phyloP scores from a whole-genome alignment of 2,113 vertebrate genomes.

The Cichladusa arquata region DNA sequence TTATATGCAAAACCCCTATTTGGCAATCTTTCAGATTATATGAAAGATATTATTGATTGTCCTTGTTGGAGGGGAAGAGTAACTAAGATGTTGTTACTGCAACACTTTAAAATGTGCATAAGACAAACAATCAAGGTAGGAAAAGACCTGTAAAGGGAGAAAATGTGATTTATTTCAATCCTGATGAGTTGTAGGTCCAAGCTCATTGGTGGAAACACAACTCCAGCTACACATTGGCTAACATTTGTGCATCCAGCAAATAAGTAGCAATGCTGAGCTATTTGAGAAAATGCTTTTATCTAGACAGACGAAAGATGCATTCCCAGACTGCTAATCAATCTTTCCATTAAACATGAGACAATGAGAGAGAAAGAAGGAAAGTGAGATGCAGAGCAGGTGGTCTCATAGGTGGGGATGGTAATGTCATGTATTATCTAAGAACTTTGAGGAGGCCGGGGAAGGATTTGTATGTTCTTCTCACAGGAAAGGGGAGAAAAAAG shows the following conservation, averaged over 20 bases:
- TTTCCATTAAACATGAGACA: not conserved
- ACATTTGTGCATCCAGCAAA: not conserved
- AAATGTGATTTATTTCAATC: not conserved
- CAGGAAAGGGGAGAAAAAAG: not conserved
- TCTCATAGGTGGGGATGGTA: not conserved
- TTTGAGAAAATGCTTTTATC: not conserved
- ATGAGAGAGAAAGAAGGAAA: not conserved
- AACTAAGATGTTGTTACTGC: not conserved
- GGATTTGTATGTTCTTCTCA: not conserved
- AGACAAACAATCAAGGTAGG: not conserved
- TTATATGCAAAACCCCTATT: not conserved
- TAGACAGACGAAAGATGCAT: not conserved
- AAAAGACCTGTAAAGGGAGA: not conserved
- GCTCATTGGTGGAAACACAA: not conserved
- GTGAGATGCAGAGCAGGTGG: not conserved
- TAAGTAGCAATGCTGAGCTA: not conserved
- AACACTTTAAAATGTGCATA: not conserved
- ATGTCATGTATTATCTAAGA: not conserved
- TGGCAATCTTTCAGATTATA: not conserved
- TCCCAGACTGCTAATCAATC: not conserved
- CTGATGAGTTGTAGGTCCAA: not conserved
- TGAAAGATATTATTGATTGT: not conserved
- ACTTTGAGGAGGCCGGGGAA: not conserved
- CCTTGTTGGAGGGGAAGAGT: not conserved
- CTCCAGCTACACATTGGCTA: not conserved